These are phyloP conservation scores for Belgica antarctica DNA, from an alignment of 2,888 invertebrate genomes.

Conservation along the genomic window DNA sequence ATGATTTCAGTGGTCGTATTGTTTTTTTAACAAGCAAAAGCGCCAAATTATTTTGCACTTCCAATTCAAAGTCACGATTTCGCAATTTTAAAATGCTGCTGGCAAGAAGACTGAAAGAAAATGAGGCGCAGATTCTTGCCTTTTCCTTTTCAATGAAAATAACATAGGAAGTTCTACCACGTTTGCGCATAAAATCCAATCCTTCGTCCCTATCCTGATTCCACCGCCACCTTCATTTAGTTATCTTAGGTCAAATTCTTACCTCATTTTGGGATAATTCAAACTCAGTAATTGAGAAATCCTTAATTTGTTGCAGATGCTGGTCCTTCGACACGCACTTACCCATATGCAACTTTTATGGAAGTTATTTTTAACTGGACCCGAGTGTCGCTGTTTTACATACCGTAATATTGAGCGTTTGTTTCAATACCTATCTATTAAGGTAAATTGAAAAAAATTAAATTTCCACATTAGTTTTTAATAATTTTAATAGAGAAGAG, in stretches of 20 bases:
- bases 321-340: constrained; percentile 55
- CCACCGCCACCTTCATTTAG: not conserved
- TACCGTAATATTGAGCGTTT: too few species aligned
- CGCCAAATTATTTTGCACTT: not conserved
- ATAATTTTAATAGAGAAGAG: too few species aligned
- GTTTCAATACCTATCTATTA: too few species aligned
- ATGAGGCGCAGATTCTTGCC: not conserved
- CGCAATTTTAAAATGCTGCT: not conserved
- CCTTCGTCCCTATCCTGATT: not conserved
- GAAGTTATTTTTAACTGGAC: too few species aligned
- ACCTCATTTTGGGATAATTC: constrained; percentile 37
- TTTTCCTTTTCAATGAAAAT: too few species aligned
- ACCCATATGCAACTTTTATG: too few species aligned
- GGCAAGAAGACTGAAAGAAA: too few species aligned
- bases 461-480: too few species aligned
- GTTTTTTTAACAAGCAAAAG: not conserved
- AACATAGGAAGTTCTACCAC: not conserved
- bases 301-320: constrained; percentile 30
- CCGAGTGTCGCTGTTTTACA: too few species aligned
- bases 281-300: constrained; percentile 38
- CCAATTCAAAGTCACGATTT: constrained; percentile 2
- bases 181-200: not conserved
- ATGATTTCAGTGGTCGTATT: not conserved
- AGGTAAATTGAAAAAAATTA: too few species aligned
- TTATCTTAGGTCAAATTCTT: constrained; percentile 4